Conservation (phyloP, 2,797 vertebrate genomes). For the Phalanger gymnotis region DNA sequence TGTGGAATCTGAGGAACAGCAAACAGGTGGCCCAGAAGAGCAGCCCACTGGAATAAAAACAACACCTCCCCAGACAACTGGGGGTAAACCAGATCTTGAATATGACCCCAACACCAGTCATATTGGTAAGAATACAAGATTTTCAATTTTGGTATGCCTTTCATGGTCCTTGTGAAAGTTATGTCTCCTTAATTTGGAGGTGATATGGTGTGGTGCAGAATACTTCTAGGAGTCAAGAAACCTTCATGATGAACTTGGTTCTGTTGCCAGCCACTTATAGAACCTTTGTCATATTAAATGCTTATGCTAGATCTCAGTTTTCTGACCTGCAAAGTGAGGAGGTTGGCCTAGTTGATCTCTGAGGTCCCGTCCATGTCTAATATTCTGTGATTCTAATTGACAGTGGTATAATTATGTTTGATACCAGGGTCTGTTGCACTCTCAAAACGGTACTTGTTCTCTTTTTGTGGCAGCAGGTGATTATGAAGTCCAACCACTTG, state of each 20-base stretch:
- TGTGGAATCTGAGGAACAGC: slow-evolving; percentile 68
- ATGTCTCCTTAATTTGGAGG: slow-evolving; percentile 20
- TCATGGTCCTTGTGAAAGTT: background rate
- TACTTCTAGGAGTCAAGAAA: background rate
- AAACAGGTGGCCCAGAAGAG: slow-evolving; percentile 35
- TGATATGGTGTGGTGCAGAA: background rate
- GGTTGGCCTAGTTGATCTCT: background rate
- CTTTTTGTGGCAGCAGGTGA: background rate
- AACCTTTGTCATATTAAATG: background rate
- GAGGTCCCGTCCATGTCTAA: slow-evolving; percentile 18
- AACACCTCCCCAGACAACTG: slow-evolving; percentile 43
- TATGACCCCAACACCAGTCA: slow-evolving; percentile 66
- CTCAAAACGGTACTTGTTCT: background rate
- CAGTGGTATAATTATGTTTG: background rate
- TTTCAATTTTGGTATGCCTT: background rate
- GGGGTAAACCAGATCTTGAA: slow-evolving; percentile 47
- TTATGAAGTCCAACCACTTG: slow-evolving; percentile 57
- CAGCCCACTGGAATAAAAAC: slow-evolving; percentile 71
- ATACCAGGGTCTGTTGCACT: background rate
- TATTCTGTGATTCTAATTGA: slow-evolving; percentile 23
- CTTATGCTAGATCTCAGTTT: background rate
- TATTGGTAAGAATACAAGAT: slow-evolving; percentile 71
- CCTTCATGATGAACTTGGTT: background rate
- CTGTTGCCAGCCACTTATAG: background rate
- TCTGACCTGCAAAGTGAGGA: background rate